phyloP scores from a whole-genome alignment of 2,888 invertebrate species.

The Agonopterix arenella region DNA sequence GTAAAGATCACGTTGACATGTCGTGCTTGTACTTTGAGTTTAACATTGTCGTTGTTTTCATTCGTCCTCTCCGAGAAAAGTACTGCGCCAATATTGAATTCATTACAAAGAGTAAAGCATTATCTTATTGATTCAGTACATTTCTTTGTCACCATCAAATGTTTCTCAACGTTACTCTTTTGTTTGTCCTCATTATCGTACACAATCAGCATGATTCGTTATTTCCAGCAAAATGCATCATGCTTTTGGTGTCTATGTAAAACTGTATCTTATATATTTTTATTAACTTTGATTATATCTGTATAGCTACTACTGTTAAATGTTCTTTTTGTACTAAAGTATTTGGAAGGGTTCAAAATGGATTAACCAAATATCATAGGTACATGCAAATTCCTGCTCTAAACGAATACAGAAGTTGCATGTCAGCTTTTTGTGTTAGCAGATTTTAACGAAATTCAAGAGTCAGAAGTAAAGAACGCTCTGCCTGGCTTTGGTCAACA shows the following conservation, averaged over 20 bases:
- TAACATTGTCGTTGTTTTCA: slow-evolving; percentile 37
- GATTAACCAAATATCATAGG: slow-evolving; percentile 4
- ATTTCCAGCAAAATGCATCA: slow-evolving; percentile 65
- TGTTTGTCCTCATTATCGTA: slow-evolving; percentile 47
- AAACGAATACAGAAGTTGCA: slow-evolving; percentile 44
- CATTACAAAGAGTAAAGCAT: background rate
- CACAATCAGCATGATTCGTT: slow-evolving; percentile 66
- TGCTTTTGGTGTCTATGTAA: slow-evolving; percentile 73
- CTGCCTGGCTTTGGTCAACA: slow-evolving; percentile 50
- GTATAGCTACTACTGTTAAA: slow-evolving; percentile 24
- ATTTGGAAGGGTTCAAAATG: slow-evolving; percentile 4
- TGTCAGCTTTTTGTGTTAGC: slow-evolving; percentile 72
- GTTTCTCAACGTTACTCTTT: slow-evolving; percentile 30
- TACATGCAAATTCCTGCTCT: slow-evolving; percentile 10
- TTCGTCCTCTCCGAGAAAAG: slow-evolving; percentile 48
- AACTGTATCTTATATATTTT: slow-evolving; percentile 10
- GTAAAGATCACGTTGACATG: slow-evolving; percentile 33
- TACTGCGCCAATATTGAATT: slow-evolving; percentile 28
- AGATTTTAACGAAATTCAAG: slow-evolving; percentile 22
- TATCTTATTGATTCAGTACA: slow-evolving; percentile 35
- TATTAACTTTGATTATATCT: slow-evolving; percentile 18
- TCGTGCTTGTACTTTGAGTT: slow-evolving; percentile 55
- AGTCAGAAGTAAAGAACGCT: slow-evolving; percentile 35
- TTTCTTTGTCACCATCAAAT: slow-evolving; percentile 43
- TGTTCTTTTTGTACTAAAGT: background rate